phyloP scores from a whole-genome alignment of 2,888 invertebrate genomes.

The Meandrusa payeni region DNA sequence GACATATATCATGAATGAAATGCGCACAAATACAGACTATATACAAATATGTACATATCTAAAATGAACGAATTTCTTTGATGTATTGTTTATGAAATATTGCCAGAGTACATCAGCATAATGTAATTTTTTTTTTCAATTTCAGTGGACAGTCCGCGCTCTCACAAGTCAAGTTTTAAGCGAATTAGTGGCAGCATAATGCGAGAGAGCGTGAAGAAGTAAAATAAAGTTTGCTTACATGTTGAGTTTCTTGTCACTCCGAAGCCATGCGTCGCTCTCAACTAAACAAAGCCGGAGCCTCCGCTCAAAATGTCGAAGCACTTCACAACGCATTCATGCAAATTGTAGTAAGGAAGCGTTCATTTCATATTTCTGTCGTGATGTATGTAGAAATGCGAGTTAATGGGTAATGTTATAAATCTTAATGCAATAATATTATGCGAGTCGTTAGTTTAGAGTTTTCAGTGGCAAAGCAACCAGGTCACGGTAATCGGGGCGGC shows the following conservation, averaged over 20 bases:
- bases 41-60: too few relatives aligned
- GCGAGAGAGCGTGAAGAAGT: constrained; percentile 30
- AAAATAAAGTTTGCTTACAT: constrained; percentile 38
- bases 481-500: constrained; percentile 48
- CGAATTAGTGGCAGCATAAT: constrained; percentile 47
- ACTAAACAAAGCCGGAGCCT: constrained; percentile 26
- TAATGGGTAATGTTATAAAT: constrained; percentile 35
- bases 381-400: constrained; percentile 26
- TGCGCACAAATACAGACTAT: too few relatives aligned
- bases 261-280: constrained; percentile 71
- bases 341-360: constrained; percentile 33
- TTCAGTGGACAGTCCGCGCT: constrained; percentile 27
- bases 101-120: constrained; percentile 1
- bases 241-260: constrained; percentile 62
- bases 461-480: constrained; percentile 73
- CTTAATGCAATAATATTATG: constrained; percentile 64
- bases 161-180: constrained; percentile 61
- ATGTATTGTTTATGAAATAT: too few relatives aligned
- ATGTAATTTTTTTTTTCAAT: too few relatives aligned
- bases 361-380: constrained; percentile 24
- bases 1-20: too few relatives aligned
- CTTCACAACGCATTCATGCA: constrained; percentile 35
- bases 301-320: constrained; percentile 21
- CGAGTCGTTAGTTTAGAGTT: constrained; percentile 27
- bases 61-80: too few relatives aligned